phyloP scores from a whole-genome alignment of 2,113 vertebrate genomes.

The Zosterops japonicus region DNA sequence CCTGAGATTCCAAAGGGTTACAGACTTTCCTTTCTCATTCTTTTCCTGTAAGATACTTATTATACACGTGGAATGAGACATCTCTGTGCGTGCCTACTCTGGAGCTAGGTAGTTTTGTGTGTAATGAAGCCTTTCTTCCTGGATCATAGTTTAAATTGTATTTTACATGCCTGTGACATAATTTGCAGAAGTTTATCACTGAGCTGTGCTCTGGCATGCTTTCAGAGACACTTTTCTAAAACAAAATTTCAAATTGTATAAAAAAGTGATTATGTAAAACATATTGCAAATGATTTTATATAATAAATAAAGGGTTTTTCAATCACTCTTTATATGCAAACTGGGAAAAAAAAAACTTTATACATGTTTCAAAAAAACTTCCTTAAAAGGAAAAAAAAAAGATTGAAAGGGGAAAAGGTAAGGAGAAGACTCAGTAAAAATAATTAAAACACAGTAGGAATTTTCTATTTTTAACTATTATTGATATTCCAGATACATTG shows the following conservation, averaged over 20 bases:
- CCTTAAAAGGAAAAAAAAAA: neutral
- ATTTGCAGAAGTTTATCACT: neutral
- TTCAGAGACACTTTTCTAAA: neutral
- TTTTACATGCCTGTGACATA: neutral
- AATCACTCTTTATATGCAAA: neutral
- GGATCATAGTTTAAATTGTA: neutral
- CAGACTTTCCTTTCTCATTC: neutral
- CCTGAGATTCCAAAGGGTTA: neutral
- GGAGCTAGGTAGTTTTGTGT: neutral
- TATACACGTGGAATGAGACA: neutral
- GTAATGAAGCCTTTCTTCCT: neutral
- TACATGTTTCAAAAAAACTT: neutral
- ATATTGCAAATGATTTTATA: neutral
- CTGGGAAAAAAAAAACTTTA: neutral
- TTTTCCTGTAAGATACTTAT: neutral
- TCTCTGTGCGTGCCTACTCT: neutral
- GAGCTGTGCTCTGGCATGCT: fast-evolving
- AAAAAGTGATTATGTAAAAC: neutral
- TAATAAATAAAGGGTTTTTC: neutral
- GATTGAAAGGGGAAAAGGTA: neutral
- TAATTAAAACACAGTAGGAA: neutral
- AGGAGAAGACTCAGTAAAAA: neutral
- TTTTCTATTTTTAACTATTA: neutral
- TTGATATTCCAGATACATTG: neutral
- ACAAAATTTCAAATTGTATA: neutral